Evolutionary conservation across 2,113 vertebrate genomes (phyloP).

Genomic region (Oncorhynchus clarkii): DNA sequence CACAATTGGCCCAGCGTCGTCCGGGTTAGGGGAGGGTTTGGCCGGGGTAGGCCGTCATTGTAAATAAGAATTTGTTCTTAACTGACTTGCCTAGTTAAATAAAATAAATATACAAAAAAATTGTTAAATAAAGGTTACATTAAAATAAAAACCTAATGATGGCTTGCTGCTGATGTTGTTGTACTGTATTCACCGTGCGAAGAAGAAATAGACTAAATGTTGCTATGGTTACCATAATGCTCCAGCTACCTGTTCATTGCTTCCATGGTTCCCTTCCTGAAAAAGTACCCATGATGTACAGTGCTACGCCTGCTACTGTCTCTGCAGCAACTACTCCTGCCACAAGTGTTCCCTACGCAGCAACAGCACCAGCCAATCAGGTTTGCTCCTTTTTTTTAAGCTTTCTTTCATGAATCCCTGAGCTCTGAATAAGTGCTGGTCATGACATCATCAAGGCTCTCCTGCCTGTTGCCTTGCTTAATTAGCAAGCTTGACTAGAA

Average conservation of each 20-base stretch:
- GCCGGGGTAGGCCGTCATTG: too few relatives aligned
- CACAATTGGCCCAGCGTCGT: too few relatives aligned
- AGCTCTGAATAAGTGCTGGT: slow-evolving; percentile 95
- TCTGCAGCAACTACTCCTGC: slow-evolving; percentile 98
- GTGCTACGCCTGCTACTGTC: slow-evolving; percentile 99
- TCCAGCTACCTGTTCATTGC: slow-evolving; percentile 85
- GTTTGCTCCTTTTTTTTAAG: slow-evolving; percentile 99
- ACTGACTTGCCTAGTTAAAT: too few relatives aligned
- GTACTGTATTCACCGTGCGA: slow-evolving; percentile 90
- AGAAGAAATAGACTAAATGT: slow-evolving; percentile 59
- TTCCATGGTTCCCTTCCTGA: slow-evolving; percentile 71
- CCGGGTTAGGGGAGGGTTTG: too few relatives aligned
- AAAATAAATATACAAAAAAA: too few relatives aligned
- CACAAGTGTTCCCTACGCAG: slow-evolving; percentile 99
- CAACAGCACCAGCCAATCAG: slow-evolving; percentile 99
- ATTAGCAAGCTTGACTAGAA: slow-evolving; percentile 39
- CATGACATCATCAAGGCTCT: slow-evolving; percentile 81
- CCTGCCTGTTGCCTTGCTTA: slow-evolving; percentile 72
- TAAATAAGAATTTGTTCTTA: too few relatives aligned
- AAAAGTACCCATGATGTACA: slow-evolving; percentile 99
- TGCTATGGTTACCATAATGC: slow-evolving; percentile 89
- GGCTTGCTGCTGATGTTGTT: slow-evolving; percentile 82
- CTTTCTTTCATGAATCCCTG: slow-evolving; percentile 95
- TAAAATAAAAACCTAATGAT: slow-evolving; percentile 73
- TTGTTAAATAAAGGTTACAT: too few relatives aligned